Evolutionary conservation across 2,888 invertebrate species (phyloP), one percentile per base, ranked within the genome.

Genomic region (Geophilus truncorum): DNA sequence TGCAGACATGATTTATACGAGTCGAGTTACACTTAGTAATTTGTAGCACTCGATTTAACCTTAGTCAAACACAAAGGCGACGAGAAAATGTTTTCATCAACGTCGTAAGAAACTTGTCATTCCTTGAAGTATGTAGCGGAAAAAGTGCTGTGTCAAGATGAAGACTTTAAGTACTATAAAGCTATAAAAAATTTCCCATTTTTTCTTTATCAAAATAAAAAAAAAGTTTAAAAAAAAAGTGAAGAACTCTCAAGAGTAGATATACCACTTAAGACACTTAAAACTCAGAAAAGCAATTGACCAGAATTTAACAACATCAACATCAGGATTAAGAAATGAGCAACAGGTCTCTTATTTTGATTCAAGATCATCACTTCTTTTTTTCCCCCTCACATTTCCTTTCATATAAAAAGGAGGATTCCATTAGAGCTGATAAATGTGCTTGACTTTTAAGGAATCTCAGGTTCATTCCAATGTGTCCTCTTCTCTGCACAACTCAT

Each of bases 371-470:
- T 57, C 4, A 23, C n/a, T n/a, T n/a, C n/a, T n/a, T n/a, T n/a
- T n/a, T n/a, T n/a, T n/a, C n/a, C n/a, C n/a, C n/a, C n/a, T n/a
- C n/a, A n/a, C n/a, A 6, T 70, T 28, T 25, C 28, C n/a, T 70
- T 70, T 28, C 70, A 28, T 25, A 70, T 70, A 12, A 70, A 4
- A 51, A 70, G 25, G 15, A 25, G n/a, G 15, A 28, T 70, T 70
- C 70, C 70, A 70, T 70, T 70, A 70, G 70, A 23, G 9, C 28
- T 70, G 12, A 70, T 70, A 70, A 70, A 70, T 70, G 70, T 70
- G 70, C 70, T 70, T 25, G 70, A 70, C 70, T 70, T 70, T 70
- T 70, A 70, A 70, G 70, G 70, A 70, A 70, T 70, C 70, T 70
- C 25, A 70, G 25, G 25, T 10, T 70, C 70, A 70, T 70, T 70